Conservation (phyloP, 2,113 vertebrate species). For the Sakesphorus luctuosus region DNA sequence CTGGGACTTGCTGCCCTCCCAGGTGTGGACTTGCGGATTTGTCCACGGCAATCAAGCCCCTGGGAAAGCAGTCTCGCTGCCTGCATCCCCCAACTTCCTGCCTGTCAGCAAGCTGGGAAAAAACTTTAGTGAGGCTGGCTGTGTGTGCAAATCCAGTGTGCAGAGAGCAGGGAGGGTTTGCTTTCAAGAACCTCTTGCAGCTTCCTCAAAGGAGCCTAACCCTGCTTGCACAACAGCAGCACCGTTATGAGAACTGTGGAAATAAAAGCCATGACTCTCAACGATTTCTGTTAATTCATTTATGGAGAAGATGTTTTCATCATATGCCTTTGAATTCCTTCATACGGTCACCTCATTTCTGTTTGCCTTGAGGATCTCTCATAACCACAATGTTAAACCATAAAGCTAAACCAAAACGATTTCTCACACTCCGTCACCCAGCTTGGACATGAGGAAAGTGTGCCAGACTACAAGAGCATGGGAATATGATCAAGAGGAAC, state of each 20-base stretch:
- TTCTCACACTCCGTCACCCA: background rate
- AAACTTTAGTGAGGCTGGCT: background rate
- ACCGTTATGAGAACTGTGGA: background rate
- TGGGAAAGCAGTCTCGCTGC: background rate
- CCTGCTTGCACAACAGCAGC: background rate
- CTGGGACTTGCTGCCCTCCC: slow-evolving; percentile 22
- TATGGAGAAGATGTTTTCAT: background rate
- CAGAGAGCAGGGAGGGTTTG: background rate
- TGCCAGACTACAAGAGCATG: background rate
- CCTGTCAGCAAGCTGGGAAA: slow-evolving; percentile 29
- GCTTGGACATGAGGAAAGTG: accelerated
- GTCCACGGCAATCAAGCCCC: background rate
- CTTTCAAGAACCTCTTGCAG: background rate
- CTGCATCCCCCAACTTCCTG: slow-evolving; percentile 50
- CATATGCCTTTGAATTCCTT: background rate
- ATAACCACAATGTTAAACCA: background rate
- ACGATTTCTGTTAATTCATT: background rate
- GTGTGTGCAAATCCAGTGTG: accelerated
- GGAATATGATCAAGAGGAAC: background rate
- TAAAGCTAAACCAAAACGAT: background rate
- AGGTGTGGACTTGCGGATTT: slow-evolving; percentile 1
- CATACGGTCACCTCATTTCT: background rate
- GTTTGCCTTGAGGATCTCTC: background rate
- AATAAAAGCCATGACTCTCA: background rate
- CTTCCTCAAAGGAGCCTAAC: background rate